Evolutionary conservation across 2,113 vertebrate species (phyloP).

Genomic region (Petroica traversi): DNA sequence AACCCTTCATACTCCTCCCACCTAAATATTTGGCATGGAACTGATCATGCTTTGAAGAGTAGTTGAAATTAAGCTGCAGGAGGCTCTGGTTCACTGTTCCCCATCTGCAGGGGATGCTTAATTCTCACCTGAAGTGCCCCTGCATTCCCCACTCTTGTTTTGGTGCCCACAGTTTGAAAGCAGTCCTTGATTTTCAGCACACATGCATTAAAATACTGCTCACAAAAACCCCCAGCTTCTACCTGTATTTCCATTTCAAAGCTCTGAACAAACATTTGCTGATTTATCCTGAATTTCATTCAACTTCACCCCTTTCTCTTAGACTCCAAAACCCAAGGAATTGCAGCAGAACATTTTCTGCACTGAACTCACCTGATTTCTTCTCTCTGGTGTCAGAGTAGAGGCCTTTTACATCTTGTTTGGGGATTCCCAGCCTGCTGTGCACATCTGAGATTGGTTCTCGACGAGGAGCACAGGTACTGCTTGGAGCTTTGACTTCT

Average conservation of each 20-base stretch:
- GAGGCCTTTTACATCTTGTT: conserved; percentile 78
- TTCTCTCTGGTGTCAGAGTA: conserved; percentile 86
- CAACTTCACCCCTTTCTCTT: not conserved
- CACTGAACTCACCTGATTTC: conserved; percentile 81
- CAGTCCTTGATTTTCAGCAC: not conserved
- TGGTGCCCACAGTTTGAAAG: not conserved
- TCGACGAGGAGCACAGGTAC: conserved; percentile 72
- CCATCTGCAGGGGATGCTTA: not conserved
- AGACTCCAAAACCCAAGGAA: not conserved
- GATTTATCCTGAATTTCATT: not conserved
- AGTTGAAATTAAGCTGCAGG: not conserved
- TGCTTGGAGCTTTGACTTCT: conserved; percentile 71
- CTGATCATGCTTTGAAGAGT: not conserved
- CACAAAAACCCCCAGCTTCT: not conserved
- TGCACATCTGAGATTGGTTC: conserved; percentile 90
- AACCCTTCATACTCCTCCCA: not conserved
- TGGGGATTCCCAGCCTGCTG: conserved; percentile 87
- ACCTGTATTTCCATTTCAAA: not conserved
- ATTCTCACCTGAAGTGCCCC: not conserved
- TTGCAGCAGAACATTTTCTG: not conserved
- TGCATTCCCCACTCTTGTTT: not conserved
- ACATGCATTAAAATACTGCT: not conserved
- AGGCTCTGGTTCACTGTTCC: not conserved
- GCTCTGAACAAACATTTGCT: not conserved
- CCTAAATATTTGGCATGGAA: not conserved